Base-by-base conservation (phyloP, 2,888 invertebrate species). In the Brachypalpus laphriformis region DNA sequence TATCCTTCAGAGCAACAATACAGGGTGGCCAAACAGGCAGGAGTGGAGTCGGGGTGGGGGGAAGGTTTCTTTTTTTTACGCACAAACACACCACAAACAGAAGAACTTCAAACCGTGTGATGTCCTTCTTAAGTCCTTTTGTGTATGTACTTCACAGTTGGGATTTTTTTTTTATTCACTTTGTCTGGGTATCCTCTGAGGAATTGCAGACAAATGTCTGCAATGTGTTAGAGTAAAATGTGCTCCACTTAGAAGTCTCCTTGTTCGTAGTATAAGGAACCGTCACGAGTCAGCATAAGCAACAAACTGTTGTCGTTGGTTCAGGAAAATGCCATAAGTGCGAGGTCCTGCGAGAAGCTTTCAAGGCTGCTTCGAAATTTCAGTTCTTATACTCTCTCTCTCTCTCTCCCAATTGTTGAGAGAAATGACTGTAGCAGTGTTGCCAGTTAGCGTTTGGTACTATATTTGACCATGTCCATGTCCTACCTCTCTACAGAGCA, bases 291-390 rank as follows among this genome's bases (percentile, higher is more conserved):
- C 88, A 91, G 88, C 88, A 89, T 89, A 89, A 90, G 90, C 91
- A 91, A 91, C 91, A 91, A 91, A 91, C 91, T 91, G 91, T 91
- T 91, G 91, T 90, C 89, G 89, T 86, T 76, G 87, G 87, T 85
- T 82, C 42, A 68, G 76, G 71, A 71, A 59, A 71, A 61, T 40
- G 66, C 66, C 57, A 14, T 51, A 54, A 77, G 37, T 57, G 25
- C 34, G 40, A 77, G 37, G 40, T 45, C 42, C 56, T 82, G 70
- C 28, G 25, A 51, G 40, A 51, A 81, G 85, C 81, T 85, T 85
- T 81, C 59, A 75, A 59, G 81, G 70, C 47, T 49, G 31, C 7
- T 56, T 25, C 3, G 25, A 25, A n/a, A n/a, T n/a, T n/a, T n/a
- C n/a, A n/a, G n/a, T n/a, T 51, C 34, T 18, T 40, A 8, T 22